Conservation (phyloP, 1,140 invertebrate species). For the Drosophila mauritiana region DNA sequence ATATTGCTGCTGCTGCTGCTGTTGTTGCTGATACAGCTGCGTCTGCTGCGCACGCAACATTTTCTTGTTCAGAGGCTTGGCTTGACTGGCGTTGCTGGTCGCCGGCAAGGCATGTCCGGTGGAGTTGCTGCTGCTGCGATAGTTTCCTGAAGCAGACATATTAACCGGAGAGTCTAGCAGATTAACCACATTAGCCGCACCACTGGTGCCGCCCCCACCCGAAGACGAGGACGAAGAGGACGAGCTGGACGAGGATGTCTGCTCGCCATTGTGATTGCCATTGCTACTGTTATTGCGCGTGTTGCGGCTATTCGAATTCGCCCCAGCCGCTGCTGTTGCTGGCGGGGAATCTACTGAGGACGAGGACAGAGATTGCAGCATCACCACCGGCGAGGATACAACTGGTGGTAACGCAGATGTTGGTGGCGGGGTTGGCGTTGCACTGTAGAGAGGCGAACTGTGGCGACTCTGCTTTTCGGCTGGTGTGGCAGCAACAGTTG, state of each 20-base stretch:
- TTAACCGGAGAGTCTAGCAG: slow-evolving; percentile 69
- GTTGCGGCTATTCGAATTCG: slow-evolving; percentile 31
- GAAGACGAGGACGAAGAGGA: slow-evolving; percentile 62
- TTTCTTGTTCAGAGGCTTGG: slow-evolving; percentile 81
- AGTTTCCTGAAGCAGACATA: slow-evolving; percentile 54
- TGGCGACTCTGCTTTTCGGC: slow-evolving; percentile 65
- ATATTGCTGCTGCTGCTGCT: slow-evolving; percentile 62
- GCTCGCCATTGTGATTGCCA: slow-evolving; percentile 54
- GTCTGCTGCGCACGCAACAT: slow-evolving; percentile 79
- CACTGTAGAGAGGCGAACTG: slow-evolving; percentile 60
- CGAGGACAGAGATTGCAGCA: slow-evolving; percentile 68
- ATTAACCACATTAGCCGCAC: slow-evolving; percentile 49
- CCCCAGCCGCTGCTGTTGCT: slow-evolving; percentile 15
- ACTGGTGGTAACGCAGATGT: slow-evolving; percentile 25
- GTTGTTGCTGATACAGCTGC: slow-evolving; percentile 71
- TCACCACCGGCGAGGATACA: slow-evolving; percentile 61
- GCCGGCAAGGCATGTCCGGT: background rate
- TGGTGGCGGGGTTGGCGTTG: slow-evolving; percentile 60
- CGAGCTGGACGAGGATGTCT: slow-evolving; percentile 59
- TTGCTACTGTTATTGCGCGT: slow-evolving; percentile 52
- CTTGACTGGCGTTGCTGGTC: slow-evolving; percentile 7
- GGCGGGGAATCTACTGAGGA: slow-evolving; percentile 66
- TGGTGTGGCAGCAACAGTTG: slow-evolving; percentile 13
- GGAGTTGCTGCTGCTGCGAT: slow-evolving; percentile 29
- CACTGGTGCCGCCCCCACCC: slow-evolving; percentile 27